Base-by-base conservation (phyloP, 2,797 vertebrate species). In the Pangasius mekongensis region DNA sequence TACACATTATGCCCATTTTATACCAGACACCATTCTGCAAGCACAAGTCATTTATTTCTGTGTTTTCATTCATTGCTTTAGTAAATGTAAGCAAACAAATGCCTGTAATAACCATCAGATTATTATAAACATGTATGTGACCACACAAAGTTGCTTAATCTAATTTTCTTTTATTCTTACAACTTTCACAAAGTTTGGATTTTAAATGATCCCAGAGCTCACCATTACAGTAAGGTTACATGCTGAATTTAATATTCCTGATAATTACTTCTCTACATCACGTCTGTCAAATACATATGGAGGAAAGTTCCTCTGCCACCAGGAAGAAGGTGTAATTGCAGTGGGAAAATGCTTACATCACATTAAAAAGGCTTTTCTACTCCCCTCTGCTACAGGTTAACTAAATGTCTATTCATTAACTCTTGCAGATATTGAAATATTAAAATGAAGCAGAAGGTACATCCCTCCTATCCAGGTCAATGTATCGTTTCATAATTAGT, bases 181-280 rank as follows among this genome's bases (percentile, higher is more conserved):
- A 66, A 74, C 39, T 47, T 39, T 43, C 36, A 43, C 39, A 18
- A 16, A 64, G 10, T 39, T 33, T 33, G 20, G 36, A 43, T 73
- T 73, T 73, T 73, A 73, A 22, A 2, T 33, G 2, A 27, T 74
- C 71, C 22, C 39, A 47, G 22, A 52, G 24, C 27, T 77, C 47
- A 9, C 27, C 3, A 6, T 52, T 54, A 77, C 7, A 52, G 27
- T 18, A 77, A n/a, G 74, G n/a, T 18, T 18, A 30, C 27, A 52
- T 77, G 24, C 74, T 77, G 74, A 54, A 18, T 52, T 52, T 54
- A 77, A 52, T 77, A 52, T 77, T 30, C 47, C 74, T 77, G 47
- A 8, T 52, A 52, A 77, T 52, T 52, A 77, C 30, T 30, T 52
- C 74, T 77, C 47, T 77, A 54, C 47, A 77, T 30, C 47, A 77